Evolutionary conservation across 2,888 invertebrate species (phyloP), one percentile per base, ranked within the genome.

Genomic region (Podotricha telesiphe): DNA sequence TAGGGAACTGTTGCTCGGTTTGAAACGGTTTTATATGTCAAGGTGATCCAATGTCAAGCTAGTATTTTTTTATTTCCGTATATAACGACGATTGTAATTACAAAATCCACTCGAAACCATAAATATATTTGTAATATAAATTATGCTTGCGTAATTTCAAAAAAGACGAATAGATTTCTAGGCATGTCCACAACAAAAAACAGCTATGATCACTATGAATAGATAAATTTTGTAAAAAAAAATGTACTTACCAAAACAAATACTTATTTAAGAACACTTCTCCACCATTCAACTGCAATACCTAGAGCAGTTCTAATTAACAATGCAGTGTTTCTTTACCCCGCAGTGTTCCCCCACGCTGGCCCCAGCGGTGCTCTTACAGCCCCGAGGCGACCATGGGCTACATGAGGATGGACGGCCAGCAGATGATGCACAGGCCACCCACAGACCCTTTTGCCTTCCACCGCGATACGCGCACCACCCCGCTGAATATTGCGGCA

Each of bases 351-450:
- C 94, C 97, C 97, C 81, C 97, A 97, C 93, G 97, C 98, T 94
- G 98, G 98, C 91, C 98, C 98, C 82, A 97, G 97, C 93, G 98
- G 97, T 83, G 97, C 97, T n/a, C n/a, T 77, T 99, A 99, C 94
- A 98, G 98, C 93, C 98, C 98, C 79, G 99, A 99, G 91, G 98
- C 97, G 83, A 95, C 97, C 87, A 98, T 98, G 95, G 98, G 98
- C 91, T 98, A 98, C 93, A 98, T 98, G 97, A n/a, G n/a, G n/a
- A 98, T 98, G 98, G 98, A 99, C 94, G 97, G 97, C 82, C 97
- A 98, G 94, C 97, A 97, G 94, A 98, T 98, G 98, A 97, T 98
- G 97, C 98, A 98, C 94, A 96, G 98, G 94, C 97, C 98, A 85
- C 97, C 98, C 79, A 96, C 97, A 80, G 97, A 97, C 94, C 96